Base-by-base conservation (phyloP, 2,113 vertebrate species). In the Miniopterus natalensis region DNA sequence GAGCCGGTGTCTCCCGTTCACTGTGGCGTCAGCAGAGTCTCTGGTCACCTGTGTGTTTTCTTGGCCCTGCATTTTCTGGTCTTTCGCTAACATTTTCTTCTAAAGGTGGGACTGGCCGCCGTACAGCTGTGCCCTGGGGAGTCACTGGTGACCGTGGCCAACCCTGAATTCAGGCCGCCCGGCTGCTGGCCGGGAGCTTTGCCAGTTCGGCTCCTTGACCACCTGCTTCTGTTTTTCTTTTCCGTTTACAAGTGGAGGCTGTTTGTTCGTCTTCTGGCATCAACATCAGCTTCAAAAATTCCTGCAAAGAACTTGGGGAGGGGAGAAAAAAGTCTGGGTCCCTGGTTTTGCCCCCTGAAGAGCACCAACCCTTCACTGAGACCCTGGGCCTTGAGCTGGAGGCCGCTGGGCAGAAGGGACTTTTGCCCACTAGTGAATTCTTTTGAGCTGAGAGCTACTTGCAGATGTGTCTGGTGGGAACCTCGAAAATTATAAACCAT, bases 141-240 rank as follows among this genome's bases (percentile, higher is more conserved):
- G 65, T 47, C 55, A 11, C 13, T 97, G 90, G 70, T 97, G 96
- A 96, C 97, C 92, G 96, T 91, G 95, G 90, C 94, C 87, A 96
- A 87, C 85, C 57, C 84, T 0, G 65, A 98, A 97, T 98, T 96
- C 95, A 96, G 97, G 97, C 98, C 90, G 83, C 81, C 96, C 40
- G 47, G 95, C 95, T 92, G 31, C 95, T 79, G 68, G 97, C 97
- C 97, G 97, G 98, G 96, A 88, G 75, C 77, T 93, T 84, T 97
- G 95, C 89, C 96, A 96, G 96, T 87, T 97, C 97, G 97, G 96
- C 96, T 95, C 71, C 92, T 97, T 97, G 95, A 97, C 96, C 97
- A 98, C 97, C 98, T 97, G 97, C 97, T 97, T 98, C 97, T 98
- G 97, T 97, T 98, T 98, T 98, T 98, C 93, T 88, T 66, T 96